Percentiles rank a stretch among this genome's conserved stretches.
Evolutionary conservation across 2,113 vertebrate species (phyloP).

Genomic region (Rhodinocichla rosea): DNA sequence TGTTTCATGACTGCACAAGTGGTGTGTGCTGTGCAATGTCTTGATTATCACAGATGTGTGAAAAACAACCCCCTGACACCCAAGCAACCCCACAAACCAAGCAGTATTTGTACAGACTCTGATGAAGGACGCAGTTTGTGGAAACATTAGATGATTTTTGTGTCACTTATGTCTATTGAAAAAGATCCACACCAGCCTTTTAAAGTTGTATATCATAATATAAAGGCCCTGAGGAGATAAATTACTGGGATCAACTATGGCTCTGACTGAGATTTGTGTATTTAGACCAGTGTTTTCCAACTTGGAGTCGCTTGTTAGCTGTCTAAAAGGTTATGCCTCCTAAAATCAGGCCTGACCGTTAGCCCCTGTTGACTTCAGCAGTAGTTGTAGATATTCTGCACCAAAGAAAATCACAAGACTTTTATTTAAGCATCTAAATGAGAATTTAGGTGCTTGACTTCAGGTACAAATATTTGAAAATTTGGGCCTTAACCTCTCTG

Average conservation of each 20-base stretch:
- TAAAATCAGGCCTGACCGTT: constrained; percentile 11
- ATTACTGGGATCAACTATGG: not conserved
- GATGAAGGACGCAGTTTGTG: constrained; percentile 64
- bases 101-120: constrained; percentile 74
- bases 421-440: constrained; percentile 55
- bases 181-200: constrained; percentile 6
- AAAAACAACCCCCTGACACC: not conserved
- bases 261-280: not conserved
- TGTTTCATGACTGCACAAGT: constrained; percentile 58
- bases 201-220: not conserved
- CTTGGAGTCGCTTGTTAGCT: not conserved
- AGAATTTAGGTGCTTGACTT: constrained; percentile 55
- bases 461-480: constrained; percentile 47
- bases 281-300: not conserved
- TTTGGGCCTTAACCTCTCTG: constrained; percentile 63
- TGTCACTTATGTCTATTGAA: not conserved
- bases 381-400: constrained; percentile 52
- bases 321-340: not conserved
- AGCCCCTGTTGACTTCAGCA: constrained; percentile 40
- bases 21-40: constrained; percentile 38
- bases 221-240: constrained; percentile 31
- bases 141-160: not conserved
- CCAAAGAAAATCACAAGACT: constrained; percentile 55
- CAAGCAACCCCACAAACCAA: not conserved
- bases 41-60: constrained; percentile 73